phyloP scores from a whole-genome alignment of 2,113 vertebrate genomes.

The Podarcis muralis region DNA sequence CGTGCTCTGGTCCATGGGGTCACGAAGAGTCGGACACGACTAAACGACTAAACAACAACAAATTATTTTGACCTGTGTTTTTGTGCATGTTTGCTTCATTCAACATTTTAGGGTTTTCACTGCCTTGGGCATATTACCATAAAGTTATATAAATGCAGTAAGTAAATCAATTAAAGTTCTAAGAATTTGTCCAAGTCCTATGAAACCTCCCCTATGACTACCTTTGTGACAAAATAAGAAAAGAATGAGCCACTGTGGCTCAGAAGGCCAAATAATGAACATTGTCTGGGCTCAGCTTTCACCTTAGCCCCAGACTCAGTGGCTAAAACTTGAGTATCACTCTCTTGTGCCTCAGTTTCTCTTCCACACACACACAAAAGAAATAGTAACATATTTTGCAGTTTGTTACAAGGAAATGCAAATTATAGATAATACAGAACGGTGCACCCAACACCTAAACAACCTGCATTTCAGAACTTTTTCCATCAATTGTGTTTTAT shows the following conservation, averaged over 20 bases:
- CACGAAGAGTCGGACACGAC: no score
- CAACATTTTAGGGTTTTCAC: neutral
- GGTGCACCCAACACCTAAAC: neutral
- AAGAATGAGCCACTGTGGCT: neutral
- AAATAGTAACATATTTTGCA: no score
- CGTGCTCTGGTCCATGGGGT: no score
- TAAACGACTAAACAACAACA: no score
- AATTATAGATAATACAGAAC: neutral
- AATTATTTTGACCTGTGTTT: neutral
- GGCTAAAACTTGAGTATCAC: neutral
- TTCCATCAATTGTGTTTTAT: neutral
- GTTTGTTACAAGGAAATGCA: neutral
- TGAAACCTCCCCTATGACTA: no score
- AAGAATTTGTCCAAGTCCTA: neutral
- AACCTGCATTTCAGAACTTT: neutral
- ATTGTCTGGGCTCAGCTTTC: neutral
- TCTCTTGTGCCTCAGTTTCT: neutral
- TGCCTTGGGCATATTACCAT: no score
- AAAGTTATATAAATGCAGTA: no score
- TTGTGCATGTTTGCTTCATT: neutral
- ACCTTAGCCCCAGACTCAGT: neutral
- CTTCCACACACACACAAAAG: neutral
- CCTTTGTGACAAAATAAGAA: no score
- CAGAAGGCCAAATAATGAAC: no score
- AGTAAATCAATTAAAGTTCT: neutral